Conservation (phyloP, 53 echinoderm and acorn worm species). For the Stichopus horrens region DNA sequence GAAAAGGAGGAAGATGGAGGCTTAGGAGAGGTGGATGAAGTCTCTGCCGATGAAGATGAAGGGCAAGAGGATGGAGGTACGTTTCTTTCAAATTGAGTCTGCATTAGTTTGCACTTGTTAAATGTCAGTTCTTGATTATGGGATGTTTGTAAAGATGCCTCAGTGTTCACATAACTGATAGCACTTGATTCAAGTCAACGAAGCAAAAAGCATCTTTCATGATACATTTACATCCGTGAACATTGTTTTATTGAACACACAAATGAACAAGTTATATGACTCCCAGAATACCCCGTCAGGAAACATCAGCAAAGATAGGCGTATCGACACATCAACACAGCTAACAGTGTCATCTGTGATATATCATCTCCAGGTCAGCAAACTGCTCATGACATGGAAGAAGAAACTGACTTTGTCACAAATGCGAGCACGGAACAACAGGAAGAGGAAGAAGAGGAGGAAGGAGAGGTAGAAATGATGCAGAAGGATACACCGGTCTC, state of each 20-base stretch:
- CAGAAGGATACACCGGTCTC: conserved; percentile 21
- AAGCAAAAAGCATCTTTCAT: too few species aligned
- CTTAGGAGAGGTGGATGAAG: conserved; percentile 37
- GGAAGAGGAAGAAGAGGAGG: not conserved
- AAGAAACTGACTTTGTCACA: not conserved
- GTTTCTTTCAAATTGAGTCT: not conserved
- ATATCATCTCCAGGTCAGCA: not conserved
- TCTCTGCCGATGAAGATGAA: conserved; percentile 43
- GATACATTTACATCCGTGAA: too few species aligned
- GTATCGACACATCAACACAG: too few species aligned
- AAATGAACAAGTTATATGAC: too few species aligned
- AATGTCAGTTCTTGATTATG: too few species aligned
- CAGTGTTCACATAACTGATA: too few species aligned
- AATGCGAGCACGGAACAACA: not conserved
- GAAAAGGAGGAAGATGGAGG: conserved; percentile 46
- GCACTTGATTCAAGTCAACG: too few species aligned
- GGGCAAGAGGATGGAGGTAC: conserved; percentile 42
- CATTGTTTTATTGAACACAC: too few species aligned
- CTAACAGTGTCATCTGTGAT: not conserved
- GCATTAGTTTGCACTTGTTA: too few species aligned
- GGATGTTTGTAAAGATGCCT: too few species aligned
- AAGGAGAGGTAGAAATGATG: not conserved
- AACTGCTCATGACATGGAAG: conserved; percentile 1
- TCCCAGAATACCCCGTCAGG: too few species aligned
- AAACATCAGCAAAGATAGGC: too few species aligned